Base-by-base conservation (phyloP, 2,888 invertebrate genomes). In the Xanthostigma xanthostigma region DNA sequence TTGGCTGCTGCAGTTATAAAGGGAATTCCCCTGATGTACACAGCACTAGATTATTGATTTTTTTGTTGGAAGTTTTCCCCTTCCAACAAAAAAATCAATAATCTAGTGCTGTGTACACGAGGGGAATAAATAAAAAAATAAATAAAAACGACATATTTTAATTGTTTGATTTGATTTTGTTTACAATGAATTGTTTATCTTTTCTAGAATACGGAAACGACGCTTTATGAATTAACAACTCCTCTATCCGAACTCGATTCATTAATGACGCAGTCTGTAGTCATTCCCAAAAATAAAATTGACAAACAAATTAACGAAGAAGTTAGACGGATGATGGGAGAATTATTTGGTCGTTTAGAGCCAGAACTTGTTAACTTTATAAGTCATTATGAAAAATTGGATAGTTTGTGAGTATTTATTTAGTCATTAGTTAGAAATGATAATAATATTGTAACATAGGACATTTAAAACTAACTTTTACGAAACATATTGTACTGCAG, bases 341-440 rank as follows among this genome's bases (percentile, higher is more conserved):
- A 84, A 55, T 76, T 97, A 61, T 96, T 97, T 72, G 84, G 87
- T 3, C 76, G 82, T 53, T 73, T 97, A 34, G 95, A 96, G 71
- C 72, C 76, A 1, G 93, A 95, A 65, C 70, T 97, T 50, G 79
- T 85, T 50, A 79, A 77, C 59, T 91, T 97, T 58, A 86, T 96
- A 52, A 75, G 79, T 41, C 82, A 86, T 62, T 83, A 91, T 56
- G 94, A 93, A 67, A 82, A 83, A 58, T 78, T 86, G 59, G 93
- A 95, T 66, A 83, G 84, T 57, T 90, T 92, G 91, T 94, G 69
- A 78, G 86, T 77, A 49, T 6, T 41, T 50, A 37, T 35, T 36
- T 36, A 12, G 11, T 36, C 42, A n/a, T 33, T 36, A 33, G 12
- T 33, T 13, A 36, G 39, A 36, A 27, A 27, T 27, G 6, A 27